A percentile compares a stretch with the other conserved stretches of the same genome.
Conservation (phyloP, 2,888 invertebrate species). For the Blastobasis adustella region DNA sequence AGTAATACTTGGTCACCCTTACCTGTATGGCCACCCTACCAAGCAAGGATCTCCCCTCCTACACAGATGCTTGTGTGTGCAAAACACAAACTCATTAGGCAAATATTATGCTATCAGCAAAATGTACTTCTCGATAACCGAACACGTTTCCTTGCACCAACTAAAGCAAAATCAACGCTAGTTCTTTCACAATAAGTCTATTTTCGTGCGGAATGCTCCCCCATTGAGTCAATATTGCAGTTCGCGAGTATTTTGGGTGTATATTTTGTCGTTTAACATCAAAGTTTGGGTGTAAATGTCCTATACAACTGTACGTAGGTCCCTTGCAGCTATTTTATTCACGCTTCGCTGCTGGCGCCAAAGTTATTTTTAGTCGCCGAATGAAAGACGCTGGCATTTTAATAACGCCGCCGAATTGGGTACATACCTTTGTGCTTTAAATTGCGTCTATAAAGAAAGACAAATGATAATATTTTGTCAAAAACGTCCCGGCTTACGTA, state of each 20-base stretch:
- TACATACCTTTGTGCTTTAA: too few relatives aligned
- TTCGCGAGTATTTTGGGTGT: background rate
- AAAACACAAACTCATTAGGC: constrained; percentile 23
- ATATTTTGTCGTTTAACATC: background rate
- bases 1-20: too few relatives aligned
- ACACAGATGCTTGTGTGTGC: constrained; percentile 12
- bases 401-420: too few relatives aligned
- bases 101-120: constrained; percentile 23
- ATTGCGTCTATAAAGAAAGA: too few relatives aligned
- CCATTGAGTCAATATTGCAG: background rate
- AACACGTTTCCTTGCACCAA: background rate
- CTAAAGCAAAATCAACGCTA: background rate
- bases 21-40: background rate
- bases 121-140: constrained; percentile 14
- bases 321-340: too few relatives aligned
- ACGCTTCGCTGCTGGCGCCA: too few relatives aligned
- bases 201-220: background rate
- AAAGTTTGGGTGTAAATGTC: background rate
- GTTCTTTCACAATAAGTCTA: too few relatives aligned
- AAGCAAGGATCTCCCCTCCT: constrained; percentile 16
- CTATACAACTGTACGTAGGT: background rate
- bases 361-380: too few relatives aligned
- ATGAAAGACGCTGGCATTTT: too few relatives aligned
- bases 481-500: too few relatives aligned
- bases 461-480: too few relatives aligned